Conservation (phyloP, 2,888 invertebrate species). For the Polydrusus tereticollis region DNA sequence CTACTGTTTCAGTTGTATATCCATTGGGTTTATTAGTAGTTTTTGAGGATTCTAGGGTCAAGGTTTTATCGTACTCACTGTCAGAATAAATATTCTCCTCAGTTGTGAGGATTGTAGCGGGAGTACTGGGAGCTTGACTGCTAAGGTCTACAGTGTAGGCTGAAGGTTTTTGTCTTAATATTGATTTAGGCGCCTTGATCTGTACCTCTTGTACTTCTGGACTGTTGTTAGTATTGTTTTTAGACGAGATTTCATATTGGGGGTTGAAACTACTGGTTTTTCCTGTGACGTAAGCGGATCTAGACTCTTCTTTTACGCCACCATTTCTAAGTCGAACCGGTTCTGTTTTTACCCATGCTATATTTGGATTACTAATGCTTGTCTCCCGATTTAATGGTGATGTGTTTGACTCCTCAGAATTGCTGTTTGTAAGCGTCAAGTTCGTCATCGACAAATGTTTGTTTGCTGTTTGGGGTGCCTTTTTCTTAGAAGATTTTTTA, state of each 20-base stretch:
- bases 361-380: not conserved
- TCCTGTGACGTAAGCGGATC: conserved; percentile 21
- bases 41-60: not conserved
- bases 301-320: not conserved
- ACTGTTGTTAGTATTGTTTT: not conserved
- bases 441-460: not conserved
- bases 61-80: not conserved
- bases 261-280: conserved; percentile 39
- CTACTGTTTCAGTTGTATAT: conserved; percentile 6
- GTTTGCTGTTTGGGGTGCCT: not conserved
- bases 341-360: not conserved
- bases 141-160: not conserved
- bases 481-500: conserved; percentile 38
- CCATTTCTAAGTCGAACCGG: not conserved
- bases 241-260: not conserved
- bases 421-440: not conserved
- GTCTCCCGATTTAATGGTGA: not conserved
- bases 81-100: conserved; percentile 1
- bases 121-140: not conserved
- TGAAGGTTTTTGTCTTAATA: conserved; percentile 28
- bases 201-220: not conserved
- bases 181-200: conserved; percentile 30
- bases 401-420: not conserved
- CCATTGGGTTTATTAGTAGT: not conserved
- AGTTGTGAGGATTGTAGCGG: not conserved